Conservation (phyloP, 2,797 vertebrate genomes). For the Sorex maritimensis region DNA sequence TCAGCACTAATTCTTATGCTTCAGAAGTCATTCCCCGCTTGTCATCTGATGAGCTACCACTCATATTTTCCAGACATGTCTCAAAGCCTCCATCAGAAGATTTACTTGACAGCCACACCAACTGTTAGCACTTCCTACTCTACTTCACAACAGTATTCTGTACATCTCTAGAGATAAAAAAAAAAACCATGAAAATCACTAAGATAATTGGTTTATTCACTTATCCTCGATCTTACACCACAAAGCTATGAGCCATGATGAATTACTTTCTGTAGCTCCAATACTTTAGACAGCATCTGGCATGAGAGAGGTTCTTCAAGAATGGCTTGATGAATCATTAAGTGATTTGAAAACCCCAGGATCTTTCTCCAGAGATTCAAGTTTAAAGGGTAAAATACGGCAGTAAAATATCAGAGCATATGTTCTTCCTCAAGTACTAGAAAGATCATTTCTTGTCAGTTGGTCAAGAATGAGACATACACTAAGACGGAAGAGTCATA, state of each 20-base stretch:
- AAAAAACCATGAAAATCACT: conserved; percentile 42
- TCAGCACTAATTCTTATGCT: not conserved
- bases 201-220: conserved; percentile 29
- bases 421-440: not conserved
- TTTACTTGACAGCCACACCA: not conserved
- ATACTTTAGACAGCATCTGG: not conserved
- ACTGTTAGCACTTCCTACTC: not conserved
- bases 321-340: not conserved
- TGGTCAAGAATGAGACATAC: conserved; percentile 15
- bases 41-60: not conserved
- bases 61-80: conserved; percentile 22
- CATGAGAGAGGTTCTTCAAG: not conserved
- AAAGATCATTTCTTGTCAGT: not conserved
- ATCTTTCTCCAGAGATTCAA: conserved; percentile 24
- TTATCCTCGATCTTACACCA: not conserved
- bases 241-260: not conserved
- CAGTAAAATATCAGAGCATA: not conserved
- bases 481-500: not conserved
- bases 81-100: not conserved
- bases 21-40: not conserved
- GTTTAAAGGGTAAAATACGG: conserved; percentile 51
- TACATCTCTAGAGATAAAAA: not conserved
- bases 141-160: not conserved
- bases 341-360: not conserved
- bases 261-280: not conserved